Percentiles rank a stretch among this genome's conserved stretches.
Evolutionary conservation across 2,888 invertebrate species (phyloP).

Genomic region (Tanypteryx hageni): DNA sequence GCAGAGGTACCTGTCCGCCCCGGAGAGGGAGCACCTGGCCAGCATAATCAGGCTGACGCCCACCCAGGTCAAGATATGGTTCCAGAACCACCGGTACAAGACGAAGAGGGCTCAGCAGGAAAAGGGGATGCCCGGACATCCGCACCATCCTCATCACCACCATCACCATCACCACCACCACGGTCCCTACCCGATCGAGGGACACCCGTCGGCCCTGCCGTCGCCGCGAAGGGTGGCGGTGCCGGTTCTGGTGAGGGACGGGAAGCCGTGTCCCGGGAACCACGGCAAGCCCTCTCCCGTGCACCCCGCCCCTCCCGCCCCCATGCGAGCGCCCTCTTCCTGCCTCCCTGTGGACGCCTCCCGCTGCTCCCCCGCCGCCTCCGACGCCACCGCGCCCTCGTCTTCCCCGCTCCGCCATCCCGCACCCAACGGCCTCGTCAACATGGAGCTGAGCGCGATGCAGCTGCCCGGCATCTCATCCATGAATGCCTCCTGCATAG

Average conservation of each 20-base stretch:
- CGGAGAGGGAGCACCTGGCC: conserved; percentile 97
- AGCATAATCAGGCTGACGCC: conserved; percentile 96
- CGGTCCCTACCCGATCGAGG: conserved; percentile 71
- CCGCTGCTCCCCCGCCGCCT: conserved; percentile 96
- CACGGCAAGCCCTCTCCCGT: conserved; percentile 74
- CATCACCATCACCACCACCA: conserved; percentile 72
- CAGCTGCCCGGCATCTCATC: conserved; percentile 68
- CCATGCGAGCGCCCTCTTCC: conserved; percentile 71
- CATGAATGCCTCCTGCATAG: conserved; percentile 6
- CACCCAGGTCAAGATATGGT: conserved; percentile 99
- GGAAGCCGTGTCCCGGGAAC: conserved; percentile 88
- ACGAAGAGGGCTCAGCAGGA: conserved; percentile 98
- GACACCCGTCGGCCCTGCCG: conserved; percentile 78
- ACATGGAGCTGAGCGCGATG: conserved; percentile 66
- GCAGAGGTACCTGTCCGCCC: conserved; percentile 97
- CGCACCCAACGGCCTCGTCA: conserved; percentile 69
- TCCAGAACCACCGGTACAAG: conserved; percentile 98
- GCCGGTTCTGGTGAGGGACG: conserved; percentile 95
- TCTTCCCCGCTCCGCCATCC: conserved; percentile 68
- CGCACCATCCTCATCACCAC: conserved; percentile 72
- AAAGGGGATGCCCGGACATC: conserved; percentile 82
- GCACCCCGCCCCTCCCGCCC: conserved; percentile 75
- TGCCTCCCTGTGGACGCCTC: conserved; percentile 92
- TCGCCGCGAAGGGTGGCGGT: conserved; percentile 96
- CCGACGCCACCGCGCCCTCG: conserved; percentile 71